These are phyloP conservation scores for Bedellia somnulentella DNA, from an alignment of 2,888 invertebrate genomes.

Conservation along the genomic window DNA sequence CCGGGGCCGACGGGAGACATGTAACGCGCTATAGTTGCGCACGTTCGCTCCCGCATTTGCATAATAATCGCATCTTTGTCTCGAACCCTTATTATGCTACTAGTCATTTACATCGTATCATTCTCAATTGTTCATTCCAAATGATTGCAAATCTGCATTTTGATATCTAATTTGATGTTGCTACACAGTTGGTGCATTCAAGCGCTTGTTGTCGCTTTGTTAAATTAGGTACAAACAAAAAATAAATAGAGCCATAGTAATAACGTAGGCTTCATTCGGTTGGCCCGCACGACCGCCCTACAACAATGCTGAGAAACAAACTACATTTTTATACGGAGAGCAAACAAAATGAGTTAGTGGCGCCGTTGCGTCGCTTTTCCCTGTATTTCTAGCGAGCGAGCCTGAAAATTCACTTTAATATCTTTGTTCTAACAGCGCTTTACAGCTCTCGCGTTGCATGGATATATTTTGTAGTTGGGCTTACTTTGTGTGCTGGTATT, in stretches of 20 bases:
- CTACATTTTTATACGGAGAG: conserved; percentile 48
- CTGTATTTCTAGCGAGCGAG: conserved; percentile 35
- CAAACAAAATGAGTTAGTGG: conserved; percentile 52
- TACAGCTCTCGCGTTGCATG: conserved; percentile 40
- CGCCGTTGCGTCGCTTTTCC: conserved; percentile 41
- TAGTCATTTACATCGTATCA: too few species aligned
- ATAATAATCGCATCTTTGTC: conserved; percentile 9
- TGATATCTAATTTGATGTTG: too few species aligned
- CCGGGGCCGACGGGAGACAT: conserved; percentile 17
- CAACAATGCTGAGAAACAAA: conserved; percentile 38
- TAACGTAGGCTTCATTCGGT: conserved; percentile 3
- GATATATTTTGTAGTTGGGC: conserved; percentile 31
- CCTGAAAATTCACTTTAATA: conserved; percentile 55
- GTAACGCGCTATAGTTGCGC: not conserved
- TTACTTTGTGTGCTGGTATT: conserved; percentile 29
- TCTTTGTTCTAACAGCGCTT: conserved; percentile 51
- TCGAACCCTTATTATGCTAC: too few species aligned
- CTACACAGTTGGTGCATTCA: too few species aligned
- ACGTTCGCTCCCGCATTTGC: conserved; percentile 6
- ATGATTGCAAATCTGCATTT: too few species aligned
- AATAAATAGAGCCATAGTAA: too few species aligned
- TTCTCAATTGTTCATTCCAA: too few species aligned
- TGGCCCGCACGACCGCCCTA: conserved; percentile 15
- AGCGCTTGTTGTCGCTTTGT: too few species aligned
- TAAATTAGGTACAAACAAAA: too few species aligned